Percentiles rank a stretch among this genome's conserved stretches.
Conservation (phyloP, 2,888 invertebrate species). For the Hyposoter didymator region DNA sequence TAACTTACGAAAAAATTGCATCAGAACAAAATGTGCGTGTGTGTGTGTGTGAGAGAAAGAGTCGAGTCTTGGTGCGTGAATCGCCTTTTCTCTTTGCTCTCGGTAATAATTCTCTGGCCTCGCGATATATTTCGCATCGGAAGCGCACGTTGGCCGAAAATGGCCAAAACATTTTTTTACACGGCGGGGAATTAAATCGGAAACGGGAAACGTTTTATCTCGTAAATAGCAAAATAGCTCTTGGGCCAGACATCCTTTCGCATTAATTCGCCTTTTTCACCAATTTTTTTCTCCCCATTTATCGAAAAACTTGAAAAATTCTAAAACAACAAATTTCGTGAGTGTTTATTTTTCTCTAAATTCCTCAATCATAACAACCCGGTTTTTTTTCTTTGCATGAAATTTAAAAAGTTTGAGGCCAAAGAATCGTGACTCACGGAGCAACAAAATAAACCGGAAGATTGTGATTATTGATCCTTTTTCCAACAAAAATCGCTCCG, state of each 20-base stretch:
- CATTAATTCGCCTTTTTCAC: background rate
- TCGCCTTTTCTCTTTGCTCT: slow-evolving; percentile 50
- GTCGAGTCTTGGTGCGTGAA: background rate
- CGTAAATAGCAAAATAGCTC: background rate
- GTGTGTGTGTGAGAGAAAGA: slow-evolving; percentile 40
- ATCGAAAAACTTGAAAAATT: background rate
- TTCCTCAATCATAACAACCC: background rate
- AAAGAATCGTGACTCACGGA: no score
- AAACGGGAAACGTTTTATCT: background rate
- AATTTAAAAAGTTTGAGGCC: background rate
- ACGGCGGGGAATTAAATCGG: background rate
- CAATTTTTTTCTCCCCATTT: background rate
- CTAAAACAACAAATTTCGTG: background rate
- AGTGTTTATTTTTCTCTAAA: background rate
- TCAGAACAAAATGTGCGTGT: slow-evolving; percentile 68
- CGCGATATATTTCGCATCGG: slow-evolving; percentile 16
- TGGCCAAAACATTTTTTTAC: slow-evolving; percentile 47
- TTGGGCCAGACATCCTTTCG: background rate
- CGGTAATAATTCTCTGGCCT: slow-evolving; percentile 32
- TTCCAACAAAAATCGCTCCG: slow-evolving; percentile 31
- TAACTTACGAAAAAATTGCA: slow-evolving; percentile 76
- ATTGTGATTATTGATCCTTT: slow-evolving; percentile 19
- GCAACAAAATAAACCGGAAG: slow-evolving; percentile 45
- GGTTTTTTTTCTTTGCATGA: background rate
- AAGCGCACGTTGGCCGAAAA: slow-evolving; percentile 17